Base-by-base conservation (phyloP, 2,113 vertebrate genomes). In the Scomber japonicus region DNA sequence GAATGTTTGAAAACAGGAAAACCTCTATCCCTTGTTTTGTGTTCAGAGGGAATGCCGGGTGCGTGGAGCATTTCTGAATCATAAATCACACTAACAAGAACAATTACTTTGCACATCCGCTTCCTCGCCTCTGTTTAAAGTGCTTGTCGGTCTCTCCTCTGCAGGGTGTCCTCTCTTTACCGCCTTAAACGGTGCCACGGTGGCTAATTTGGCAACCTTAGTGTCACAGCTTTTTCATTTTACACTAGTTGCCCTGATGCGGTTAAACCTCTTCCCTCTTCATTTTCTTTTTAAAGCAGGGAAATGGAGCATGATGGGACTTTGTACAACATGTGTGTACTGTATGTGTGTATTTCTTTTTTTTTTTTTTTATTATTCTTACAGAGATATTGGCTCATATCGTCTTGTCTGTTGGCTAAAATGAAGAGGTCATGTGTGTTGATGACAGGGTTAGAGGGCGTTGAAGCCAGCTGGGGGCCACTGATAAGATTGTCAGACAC, bases 41-140 rank as follows among this genome's bases (percentile, higher is more conserved):
- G 57, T 89, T 90, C 83, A 88, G 70, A 75, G 80, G 70, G 70
- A 89, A 89, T 76, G 54, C 81, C 54, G 76, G 66, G 73, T 87
- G 73, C 88, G 84, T 68, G 73, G 83, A 81, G 84, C 74, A 89
- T 90, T 85, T 92, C 84, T 92, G 86, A 81, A 87, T 92, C 88
- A 90, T 93, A 92, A 92, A 92, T 94, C 87, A 92, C 21, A 60
- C 91, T 93, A 94, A 94, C 91, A 89, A 94, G 88, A 85, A 89
- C 88, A 93, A 91, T 94, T 94, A 90, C 80, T 84, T 75, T 74
- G 70, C 81, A 81, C 83, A 88, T 91, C 76, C 75, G 13, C 17
- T 83, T 91, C 65, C 75, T 40, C 15, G 27, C 63, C 50, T 69
- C 67, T 71, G 30, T 66, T 70, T 59, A 51, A 65, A 75, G 68